Conservation (phyloP, 2,888 invertebrate species). For the Zhuqinia jingwanae region DNA sequence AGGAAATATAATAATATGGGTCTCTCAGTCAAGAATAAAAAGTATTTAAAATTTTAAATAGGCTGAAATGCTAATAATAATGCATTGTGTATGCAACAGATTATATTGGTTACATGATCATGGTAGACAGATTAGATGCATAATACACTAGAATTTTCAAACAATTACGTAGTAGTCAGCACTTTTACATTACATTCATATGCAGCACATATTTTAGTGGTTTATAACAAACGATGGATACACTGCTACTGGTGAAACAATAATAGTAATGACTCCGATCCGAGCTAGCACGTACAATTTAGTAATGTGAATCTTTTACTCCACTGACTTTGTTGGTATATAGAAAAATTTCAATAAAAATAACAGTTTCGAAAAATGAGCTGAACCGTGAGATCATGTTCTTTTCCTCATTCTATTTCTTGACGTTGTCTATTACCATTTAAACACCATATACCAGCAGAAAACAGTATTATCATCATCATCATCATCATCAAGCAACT, state of each 20-base stretch:
- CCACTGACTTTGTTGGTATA: too few relatives aligned
- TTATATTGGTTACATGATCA: neutral
- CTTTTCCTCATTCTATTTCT: conserved; percentile 51
- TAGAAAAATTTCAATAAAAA: conserved; percentile 44
- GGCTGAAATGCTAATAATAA: conserved; percentile 1
- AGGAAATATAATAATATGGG: neutral
- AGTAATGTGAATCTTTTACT: neutral
- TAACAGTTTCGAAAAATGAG: conserved; percentile 61
- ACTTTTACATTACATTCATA: neutral
- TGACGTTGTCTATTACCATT: conserved; percentile 30
- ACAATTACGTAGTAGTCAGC: too few relatives aligned
- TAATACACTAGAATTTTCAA: too few relatives aligned
- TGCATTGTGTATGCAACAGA: conserved; percentile 8
- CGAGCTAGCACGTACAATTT: conserved; percentile 33
- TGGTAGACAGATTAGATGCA: neutral
- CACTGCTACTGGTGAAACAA: neutral
- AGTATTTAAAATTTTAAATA: conserved; percentile 17
- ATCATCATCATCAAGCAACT: conserved; percentile 8
- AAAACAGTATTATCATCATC: conserved; percentile 37
- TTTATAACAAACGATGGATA: neutral
- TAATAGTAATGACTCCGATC: neutral
- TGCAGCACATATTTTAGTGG: conserved; percentile 39
- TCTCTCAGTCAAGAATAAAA: too few relatives aligned
- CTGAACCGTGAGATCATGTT: conserved; percentile 65
- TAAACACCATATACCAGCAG: conserved; percentile 21